Evolutionary conservation across 2,113 vertebrate species (phyloP), one percentile per base, ranked within the genome.

Genomic region (Naja naja): DNA sequence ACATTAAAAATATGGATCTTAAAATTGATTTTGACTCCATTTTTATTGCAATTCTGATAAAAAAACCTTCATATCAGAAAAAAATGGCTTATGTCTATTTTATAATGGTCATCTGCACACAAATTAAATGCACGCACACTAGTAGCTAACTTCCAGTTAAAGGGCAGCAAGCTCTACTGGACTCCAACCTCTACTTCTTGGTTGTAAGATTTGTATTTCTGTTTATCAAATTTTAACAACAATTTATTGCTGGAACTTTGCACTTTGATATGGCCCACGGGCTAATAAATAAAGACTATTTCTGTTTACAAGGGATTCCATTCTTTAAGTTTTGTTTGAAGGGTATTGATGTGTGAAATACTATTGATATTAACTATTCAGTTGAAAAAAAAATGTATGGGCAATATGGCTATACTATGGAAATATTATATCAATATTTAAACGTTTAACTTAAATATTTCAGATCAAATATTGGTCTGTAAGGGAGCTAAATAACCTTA

Each of bases 1-100:
- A 74, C 47, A 81, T n/a, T 94, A 56, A 90, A 86, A 91, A 90
- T 93, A 93, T 90, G 90, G 91, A 56, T 92, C 85, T 54, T 89
- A 88, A 54, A 88, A 81, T 87, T 49, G 90, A 93, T 90, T 93
- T 47, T 91, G 25, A 85, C 74, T 89, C 30, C 81, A 87, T 91
- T 87, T 69, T 56, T 91, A 85, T 49, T 92, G 87, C 87, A 85
- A 89, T 53, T 34, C 60, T 53, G 64, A 86, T 90, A 39, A 43
- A 74, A 30, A 85, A n/a, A 89, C 30, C 23, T 30, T 74, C 55
- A 92, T 90, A n/a, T 69, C 45, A 87, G 91, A 88, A 60, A 94
- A 34, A 91, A 74, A 45, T 64, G 91, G 16, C 69, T 86, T 90
- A 47, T 49, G 25, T 86, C 39, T 30, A 20, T 90, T 58, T 14